These are phyloP conservation scores for Lagenorhynchus albirostris DNA, from an alignment of 2,113 vertebrate species.

Conservation along the genomic window DNA sequence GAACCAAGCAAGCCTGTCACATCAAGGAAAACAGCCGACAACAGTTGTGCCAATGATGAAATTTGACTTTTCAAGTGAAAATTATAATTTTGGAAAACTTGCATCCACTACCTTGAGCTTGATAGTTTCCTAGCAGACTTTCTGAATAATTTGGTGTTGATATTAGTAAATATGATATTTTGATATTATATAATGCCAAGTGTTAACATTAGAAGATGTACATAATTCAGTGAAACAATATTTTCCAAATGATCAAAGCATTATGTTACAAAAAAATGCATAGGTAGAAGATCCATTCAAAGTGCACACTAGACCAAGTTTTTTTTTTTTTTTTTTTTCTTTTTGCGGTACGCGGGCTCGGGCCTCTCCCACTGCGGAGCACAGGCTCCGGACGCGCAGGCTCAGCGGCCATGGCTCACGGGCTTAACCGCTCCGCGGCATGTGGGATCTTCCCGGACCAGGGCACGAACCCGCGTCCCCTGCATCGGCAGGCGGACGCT, in stretches of 20 bases:
- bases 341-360: no score
- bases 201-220: not conserved
- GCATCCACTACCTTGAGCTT: not conserved
- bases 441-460: no score
- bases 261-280: constrained; percentile 24
- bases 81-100: constrained; percentile 50
- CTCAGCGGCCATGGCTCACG: no score
- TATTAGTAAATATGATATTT: constrained; percentile 23
- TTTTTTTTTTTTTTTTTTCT: no score
- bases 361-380: no score
- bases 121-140: constrained; percentile 21
- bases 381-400: no score
- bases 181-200: constrained; percentile 1
- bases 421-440: no score
- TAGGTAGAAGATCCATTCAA: not conserved
- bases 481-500: no score
- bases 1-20: not conserved
- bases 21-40: not conserved
- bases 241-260: constrained; percentile 27
- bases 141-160: not conserved
- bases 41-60: constrained; percentile 23
- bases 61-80: constrained; percentile 50
- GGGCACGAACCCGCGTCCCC: no score
- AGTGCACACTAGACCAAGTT: not conserved
- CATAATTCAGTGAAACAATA: not conserved